Evolutionary conservation across 2,113 vertebrate genomes (phyloP).

Genomic region (Oostethus manadensis): DNA sequence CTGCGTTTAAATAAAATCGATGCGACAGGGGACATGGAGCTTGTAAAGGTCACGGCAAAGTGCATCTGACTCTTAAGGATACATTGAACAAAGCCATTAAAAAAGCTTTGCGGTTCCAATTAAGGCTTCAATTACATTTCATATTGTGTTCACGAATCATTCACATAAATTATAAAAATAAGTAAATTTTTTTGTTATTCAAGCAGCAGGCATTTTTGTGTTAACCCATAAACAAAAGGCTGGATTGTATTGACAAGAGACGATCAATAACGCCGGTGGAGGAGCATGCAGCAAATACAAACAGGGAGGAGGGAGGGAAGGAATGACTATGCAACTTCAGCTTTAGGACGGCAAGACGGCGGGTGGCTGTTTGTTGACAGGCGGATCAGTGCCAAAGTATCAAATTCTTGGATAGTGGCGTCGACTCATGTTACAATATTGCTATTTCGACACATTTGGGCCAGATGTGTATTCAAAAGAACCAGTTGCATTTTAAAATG

Average conservation of each 20-base stretch:
- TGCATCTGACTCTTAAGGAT: background rate
- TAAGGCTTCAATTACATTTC: background rate
- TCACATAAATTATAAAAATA: background rate
- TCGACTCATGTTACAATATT: too few relatives aligned
- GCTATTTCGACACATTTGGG: too few relatives aligned
- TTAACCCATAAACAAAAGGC: conserved; percentile 28
- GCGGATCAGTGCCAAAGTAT: too few relatives aligned
- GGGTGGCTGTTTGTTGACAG: too few relatives aligned
- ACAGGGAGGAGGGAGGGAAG: background rate
- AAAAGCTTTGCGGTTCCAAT: background rate
- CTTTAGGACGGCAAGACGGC: background rate
- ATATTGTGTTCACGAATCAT: background rate
- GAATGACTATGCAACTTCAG: background rate
- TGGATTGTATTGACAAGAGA: conserved; percentile 14
- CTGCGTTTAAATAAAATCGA: background rate
- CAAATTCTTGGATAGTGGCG: too few relatives aligned
- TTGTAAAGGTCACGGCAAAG: conserved; percentile 13
- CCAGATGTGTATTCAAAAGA: too few relatives aligned
- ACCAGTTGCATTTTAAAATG: too few relatives aligned
- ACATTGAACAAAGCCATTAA: background rate
- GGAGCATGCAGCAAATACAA: background rate
- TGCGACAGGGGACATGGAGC: conserved; percentile 3
- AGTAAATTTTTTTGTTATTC: conserved; percentile 8
- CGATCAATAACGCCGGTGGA: conserved; percentile 21
- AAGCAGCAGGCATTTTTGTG: conserved; percentile 1